Conservation (phyloP, 2,113 vertebrate species). For the Mastomys natalensis region DNA sequence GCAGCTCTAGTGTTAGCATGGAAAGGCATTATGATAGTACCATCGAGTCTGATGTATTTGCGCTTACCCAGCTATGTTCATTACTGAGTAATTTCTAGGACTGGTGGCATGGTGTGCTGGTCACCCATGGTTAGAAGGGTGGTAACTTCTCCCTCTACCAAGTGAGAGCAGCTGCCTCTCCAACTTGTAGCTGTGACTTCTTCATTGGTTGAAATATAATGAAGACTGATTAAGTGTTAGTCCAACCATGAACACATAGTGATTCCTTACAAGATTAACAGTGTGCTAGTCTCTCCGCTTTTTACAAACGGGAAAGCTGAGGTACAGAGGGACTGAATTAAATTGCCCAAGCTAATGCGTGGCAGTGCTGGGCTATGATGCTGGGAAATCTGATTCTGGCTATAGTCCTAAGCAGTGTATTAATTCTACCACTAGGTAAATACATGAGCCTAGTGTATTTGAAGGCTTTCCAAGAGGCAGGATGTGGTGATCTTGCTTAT, state of each 20-base stretch:
- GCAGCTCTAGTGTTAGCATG: not conserved
- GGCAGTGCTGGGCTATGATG: not conserved
- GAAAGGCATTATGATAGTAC: not conserved
- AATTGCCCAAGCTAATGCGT: not conserved
- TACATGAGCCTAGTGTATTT: not conserved
- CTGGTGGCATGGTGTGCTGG: not conserved
- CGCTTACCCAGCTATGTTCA: not conserved
- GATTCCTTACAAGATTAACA: not conserved
- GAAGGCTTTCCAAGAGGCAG: not conserved
- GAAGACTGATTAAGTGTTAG: not conserved
- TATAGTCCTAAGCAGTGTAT: not conserved
- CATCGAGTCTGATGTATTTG: not conserved
- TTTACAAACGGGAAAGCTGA: not conserved
- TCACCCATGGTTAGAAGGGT: not conserved
- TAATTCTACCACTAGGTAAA: not conserved
- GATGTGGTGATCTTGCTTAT: not conserved
- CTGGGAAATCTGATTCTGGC: not conserved
- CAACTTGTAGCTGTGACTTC: constrained; percentile 10
- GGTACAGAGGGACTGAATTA: not conserved
- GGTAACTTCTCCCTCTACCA: not conserved
- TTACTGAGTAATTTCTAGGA: not conserved
- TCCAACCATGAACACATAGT: not conserved
- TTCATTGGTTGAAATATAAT: constrained; percentile 46
- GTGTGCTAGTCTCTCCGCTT: not conserved
- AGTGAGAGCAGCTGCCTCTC: not conserved